Evolutionary conservation across 2,888 invertebrate genomes (phyloP).

Genomic region (Julus scandinavius): DNA sequence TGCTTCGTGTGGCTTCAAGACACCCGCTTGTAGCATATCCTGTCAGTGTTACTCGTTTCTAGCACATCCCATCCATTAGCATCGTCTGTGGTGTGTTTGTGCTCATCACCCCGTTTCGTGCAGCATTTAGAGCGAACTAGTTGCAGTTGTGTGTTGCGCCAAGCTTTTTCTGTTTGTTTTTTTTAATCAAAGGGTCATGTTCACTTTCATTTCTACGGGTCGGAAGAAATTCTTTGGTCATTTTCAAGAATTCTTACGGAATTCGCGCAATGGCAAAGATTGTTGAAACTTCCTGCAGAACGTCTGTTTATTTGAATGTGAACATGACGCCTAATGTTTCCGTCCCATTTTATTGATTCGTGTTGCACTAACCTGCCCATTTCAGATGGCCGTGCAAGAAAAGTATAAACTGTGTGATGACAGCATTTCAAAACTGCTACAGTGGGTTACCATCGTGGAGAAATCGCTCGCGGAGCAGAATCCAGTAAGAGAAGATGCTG

Average conservation of each 20-base stretch:
- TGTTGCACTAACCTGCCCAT: slow-evolving; percentile 21
- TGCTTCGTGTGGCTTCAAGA: not conserved
- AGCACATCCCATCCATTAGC: not conserved
- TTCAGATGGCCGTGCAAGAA: slow-evolving; percentile 92
- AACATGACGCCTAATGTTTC: not conserved
- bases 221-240: not conserved
- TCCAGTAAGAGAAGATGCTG: slow-evolving; percentile 85
- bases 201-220: not conserved
- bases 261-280: not conserved
- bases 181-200: not conserved
- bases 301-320: not conserved
- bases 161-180: not conserved
- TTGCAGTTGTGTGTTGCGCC: slow-evolving; percentile 35
- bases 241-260: not conserved
- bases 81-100: not conserved
- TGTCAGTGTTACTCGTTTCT: not conserved
- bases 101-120: not conserved
- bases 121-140: slow-evolving; percentile 22
- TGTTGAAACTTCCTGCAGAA: not conserved
- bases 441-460: slow-evolving; percentile 88
- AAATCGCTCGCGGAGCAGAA: slow-evolving; percentile 85
- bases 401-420: slow-evolving; percentile 93
- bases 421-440: slow-evolving; percentile 82
- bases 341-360: slow-evolving; percentile 8
- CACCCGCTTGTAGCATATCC: slow-evolving; percentile 4